A percentile compares a stretch with the other conserved stretches of the same genome.
Conservation (phyloP, 1,140 invertebrate species). For the Drosophila yakuba region DNA sequence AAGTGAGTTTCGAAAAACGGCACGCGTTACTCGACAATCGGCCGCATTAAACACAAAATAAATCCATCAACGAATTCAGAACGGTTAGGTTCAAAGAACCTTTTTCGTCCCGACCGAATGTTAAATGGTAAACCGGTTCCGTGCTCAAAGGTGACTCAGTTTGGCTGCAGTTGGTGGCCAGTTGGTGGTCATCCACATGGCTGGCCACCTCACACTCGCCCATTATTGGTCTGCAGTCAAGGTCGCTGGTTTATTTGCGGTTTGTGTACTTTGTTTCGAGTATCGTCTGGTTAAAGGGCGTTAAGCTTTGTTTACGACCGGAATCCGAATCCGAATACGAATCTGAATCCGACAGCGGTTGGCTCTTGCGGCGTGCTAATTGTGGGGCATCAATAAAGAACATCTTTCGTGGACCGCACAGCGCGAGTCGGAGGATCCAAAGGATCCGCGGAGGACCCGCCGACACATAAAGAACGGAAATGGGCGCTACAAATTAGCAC, state of each 20-base stretch:
- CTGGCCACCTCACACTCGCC: background rate
- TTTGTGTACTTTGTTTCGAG: conserved; percentile 59
- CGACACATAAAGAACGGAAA: conserved; percentile 71
- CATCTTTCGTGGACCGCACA: conserved; percentile 50
- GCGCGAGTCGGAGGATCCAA: conserved; percentile 31
- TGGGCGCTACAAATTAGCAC: conserved; percentile 75
- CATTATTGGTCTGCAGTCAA: conserved; percentile 49
- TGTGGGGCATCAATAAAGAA: conserved; percentile 70
- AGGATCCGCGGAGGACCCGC: conserved; percentile 25
- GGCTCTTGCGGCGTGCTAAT: conserved; percentile 62
- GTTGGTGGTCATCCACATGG: conserved; percentile 11
- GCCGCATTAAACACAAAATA: conserved; percentile 66
- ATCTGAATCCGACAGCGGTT: background rate
- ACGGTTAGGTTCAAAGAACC: conserved; percentile 67
- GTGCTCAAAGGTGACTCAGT: conserved; percentile 35
- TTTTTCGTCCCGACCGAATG: conserved; percentile 38
- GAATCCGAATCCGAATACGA: background rate
- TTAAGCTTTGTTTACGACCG: conserved; percentile 70
- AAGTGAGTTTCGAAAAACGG: conserved; percentile 47
- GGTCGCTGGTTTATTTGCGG: conserved; percentile 69
- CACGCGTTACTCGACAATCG: conserved; percentile 57
- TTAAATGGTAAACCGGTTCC: conserved; percentile 47
- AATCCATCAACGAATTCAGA: conserved; percentile 61
- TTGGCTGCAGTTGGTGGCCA: conserved; percentile 34
- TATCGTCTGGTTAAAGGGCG: conserved; percentile 37